These are phyloP conservation scores for Chorisops tibialis DNA, from an alignment of 2,888 invertebrate genomes.

Conservation along the genomic window DNA sequence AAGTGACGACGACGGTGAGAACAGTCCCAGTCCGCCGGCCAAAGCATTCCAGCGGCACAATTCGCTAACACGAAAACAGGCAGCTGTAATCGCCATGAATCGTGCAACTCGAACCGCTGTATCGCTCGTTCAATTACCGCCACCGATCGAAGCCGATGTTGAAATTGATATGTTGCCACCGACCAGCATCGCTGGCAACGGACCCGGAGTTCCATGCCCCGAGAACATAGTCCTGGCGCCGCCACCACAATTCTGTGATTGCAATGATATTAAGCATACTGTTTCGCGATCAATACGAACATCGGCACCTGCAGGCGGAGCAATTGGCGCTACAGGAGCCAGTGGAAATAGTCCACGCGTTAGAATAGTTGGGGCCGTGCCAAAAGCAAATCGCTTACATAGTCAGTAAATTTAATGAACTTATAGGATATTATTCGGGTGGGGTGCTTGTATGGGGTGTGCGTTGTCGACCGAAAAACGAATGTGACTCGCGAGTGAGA, in stretches of 20 bases:
- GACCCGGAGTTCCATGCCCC: slow-evolving; percentile 42
- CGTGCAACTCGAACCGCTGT: slow-evolving; percentile 65
- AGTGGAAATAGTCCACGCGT: slow-evolving; percentile 54
- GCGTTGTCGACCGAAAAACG: too few relatives aligned
- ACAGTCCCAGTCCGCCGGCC: slow-evolving; percentile 53
- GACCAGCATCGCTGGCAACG: slow-evolving; percentile 38
- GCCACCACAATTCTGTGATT: slow-evolving; percentile 87
- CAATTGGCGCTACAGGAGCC: slow-evolving; percentile 36
- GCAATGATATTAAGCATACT: slow-evolving; percentile 54
- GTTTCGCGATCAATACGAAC: slow-evolving; percentile 33
- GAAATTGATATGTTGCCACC: slow-evolving; percentile 58
- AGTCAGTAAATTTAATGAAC: slow-evolving; percentile 35
- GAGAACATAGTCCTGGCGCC: slow-evolving; percentile 72
- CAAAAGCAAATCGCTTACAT: slow-evolving; percentile 59
- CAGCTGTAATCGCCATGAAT: slow-evolving; percentile 58
- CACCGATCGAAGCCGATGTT: slow-evolving; percentile 69
- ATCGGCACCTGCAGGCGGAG: slow-evolving; percentile 39
- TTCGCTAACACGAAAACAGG: slow-evolving; percentile 60
- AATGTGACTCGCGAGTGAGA: too few relatives aligned
- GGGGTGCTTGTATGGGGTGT: too few relatives aligned
- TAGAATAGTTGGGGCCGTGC: slow-evolving; percentile 79
- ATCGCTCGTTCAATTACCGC: slow-evolving; percentile 75
- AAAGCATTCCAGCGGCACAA: slow-evolving; percentile 61
- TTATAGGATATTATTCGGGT: background rate
- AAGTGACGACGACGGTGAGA: slow-evolving; percentile 46